A percentile compares a stretch with the other conserved stretches of the same genome.
phyloP scores from a whole-genome alignment of 2,113 vertebrate genomes.

The Stercorarius parasiticus region DNA sequence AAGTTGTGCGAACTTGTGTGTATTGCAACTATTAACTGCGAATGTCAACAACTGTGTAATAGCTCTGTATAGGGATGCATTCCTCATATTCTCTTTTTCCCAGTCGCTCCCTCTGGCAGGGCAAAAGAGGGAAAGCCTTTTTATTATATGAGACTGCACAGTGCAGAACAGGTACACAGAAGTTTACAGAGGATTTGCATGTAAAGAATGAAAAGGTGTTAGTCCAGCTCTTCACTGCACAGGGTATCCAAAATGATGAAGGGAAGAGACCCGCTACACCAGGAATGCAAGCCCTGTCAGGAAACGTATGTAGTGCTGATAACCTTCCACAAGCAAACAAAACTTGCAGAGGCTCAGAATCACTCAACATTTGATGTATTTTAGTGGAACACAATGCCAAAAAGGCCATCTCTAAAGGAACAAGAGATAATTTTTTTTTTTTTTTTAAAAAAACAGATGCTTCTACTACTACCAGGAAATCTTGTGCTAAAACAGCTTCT shows the following conservation, averaged over 20 bases:
- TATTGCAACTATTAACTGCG: background rate
- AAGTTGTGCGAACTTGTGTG: background rate
- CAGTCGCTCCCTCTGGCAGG: fast-evolving
- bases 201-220: background rate
- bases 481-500: background rate
- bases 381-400: background rate
- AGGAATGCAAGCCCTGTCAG: background rate
- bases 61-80: fast-evolving
- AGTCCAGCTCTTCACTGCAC: background rate
- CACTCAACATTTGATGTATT: background rate
- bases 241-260: background rate
- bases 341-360: background rate
- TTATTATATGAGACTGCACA: background rate
- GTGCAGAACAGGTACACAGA: background rate
- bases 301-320: background rate
- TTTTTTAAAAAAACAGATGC: background rate
- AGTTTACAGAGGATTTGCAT: background rate
- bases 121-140: background rate
- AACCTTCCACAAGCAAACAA: background rate
- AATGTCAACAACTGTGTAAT: background rate
- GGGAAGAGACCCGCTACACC: background rate
- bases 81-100: background rate
- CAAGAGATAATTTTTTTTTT: background rate
- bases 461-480: background rate
- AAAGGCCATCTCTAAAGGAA: background rate